These are phyloP conservation scores for Callyntrura sp. DNA, from an alignment of 2,888 invertebrate species.

Conservation along the genomic window DNA sequence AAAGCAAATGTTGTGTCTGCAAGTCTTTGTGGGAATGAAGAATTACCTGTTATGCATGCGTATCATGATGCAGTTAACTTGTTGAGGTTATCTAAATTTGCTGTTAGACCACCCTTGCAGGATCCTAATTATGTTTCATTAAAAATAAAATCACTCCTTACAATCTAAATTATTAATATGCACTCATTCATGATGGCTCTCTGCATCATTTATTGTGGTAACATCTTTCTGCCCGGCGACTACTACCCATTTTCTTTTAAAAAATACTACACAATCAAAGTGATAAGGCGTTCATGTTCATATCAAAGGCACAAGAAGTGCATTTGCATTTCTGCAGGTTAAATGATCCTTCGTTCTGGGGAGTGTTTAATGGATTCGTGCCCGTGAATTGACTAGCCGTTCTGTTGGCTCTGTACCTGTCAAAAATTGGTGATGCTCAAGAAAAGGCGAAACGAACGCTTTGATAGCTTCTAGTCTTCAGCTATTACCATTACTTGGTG, in stretches of 20 bases:
- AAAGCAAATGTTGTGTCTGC: too few relatives aligned
- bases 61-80: constrained; percentile 28
- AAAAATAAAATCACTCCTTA: constrained; percentile 64
- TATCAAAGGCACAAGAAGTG: background rate
- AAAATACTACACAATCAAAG: too few relatives aligned
- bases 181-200: background rate
- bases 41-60: constrained; percentile 40
- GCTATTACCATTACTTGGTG: constrained; percentile 9
- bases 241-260: too few relatives aligned
- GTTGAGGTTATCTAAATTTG: constrained; percentile 24
- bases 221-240: background rate
- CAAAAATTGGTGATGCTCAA: constrained; percentile 54
- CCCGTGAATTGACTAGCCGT: too few relatives aligned
- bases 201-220: background rate
- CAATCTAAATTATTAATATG: constrained; percentile 51
- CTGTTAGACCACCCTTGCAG: constrained; percentile 62
- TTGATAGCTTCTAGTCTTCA: constrained; percentile 40
- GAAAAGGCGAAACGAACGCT: constrained; percentile 61
- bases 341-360: background rate
- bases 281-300: background rate
- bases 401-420: background rate
- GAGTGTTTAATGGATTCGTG: background rate
- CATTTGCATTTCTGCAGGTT: constrained; percentile 45
- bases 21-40: constrained; percentile 25
- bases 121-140: constrained; percentile 59